Evolutionary conservation across 2,113 vertebrate species (phyloP), one percentile per base, ranked within the genome.

Genomic region (Austrofundulus limnaeus): DNA sequence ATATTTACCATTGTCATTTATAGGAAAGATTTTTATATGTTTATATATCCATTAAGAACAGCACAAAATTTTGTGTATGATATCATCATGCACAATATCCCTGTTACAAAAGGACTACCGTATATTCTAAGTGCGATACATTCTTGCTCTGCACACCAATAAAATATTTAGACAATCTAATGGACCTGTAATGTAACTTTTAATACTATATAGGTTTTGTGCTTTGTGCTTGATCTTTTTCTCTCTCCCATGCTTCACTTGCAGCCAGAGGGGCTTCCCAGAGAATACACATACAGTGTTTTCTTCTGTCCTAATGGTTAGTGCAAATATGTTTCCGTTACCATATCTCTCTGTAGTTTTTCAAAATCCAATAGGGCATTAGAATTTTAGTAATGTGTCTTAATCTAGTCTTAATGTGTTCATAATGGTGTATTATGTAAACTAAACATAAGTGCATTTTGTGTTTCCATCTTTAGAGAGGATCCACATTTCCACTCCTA

Each of bases 241-340:
- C 54, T 28, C 86, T 79, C 80, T 46, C 75, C 76, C 70, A 70
- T 43, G 62, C 74, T 78, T 72, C 73, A 54, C 67, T 80, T 72
- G 4, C 67, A 97, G 96, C 93, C 96, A 66, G 95, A 97, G 76
- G 96, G 96, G 71, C 88, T 96, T 38, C 86, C 94, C 59, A 87
- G 94, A 70, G 93, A 95, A 51, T 97, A 97, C 61, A 96, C 96
- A 15, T 97, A 96, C 86, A 97, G 95, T 2, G 94, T 96, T 38
- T 97, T 97, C 90, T 97, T 98, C 90, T 97, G 96, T 66, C 96
- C 96, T 19, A 96, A 95, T 58, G 95, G 95, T 96, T 85, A 85
- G 86, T 86, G 24, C 5, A 11, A 20, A 59, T 37, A 34, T 45
- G 12, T 41, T 19, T 31, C 11, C 41, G 6, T 34, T n/a, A 3